phyloP scores from a whole-genome alignment of 2,797 vertebrate genomes.

The Acestrorhynchus altus region DNA sequence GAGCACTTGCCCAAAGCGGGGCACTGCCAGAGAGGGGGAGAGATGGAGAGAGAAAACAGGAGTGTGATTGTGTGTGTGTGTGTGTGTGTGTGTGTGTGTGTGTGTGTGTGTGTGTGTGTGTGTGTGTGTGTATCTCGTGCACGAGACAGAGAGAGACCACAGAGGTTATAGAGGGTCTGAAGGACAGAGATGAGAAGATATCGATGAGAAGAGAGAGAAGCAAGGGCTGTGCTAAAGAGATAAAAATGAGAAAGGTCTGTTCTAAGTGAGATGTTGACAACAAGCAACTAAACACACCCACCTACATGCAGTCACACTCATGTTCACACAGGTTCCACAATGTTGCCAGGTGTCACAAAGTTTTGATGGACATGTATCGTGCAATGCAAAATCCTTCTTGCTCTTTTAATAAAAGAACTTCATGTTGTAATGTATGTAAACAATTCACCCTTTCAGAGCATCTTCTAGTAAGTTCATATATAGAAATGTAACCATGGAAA shows the following conservation, averaged over 20 bases:
- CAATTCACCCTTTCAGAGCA: too few relatives aligned
- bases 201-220: neutral
- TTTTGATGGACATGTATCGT: too few relatives aligned
- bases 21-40: slow-evolving; percentile 43
- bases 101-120: neutral
- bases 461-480: too few relatives aligned
- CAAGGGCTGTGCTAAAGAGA: slow-evolving; percentile 27
- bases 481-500: too few relatives aligned
- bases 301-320: neutral
- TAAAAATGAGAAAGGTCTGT: neutral
- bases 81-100: neutral
- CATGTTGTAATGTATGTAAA: too few relatives aligned
- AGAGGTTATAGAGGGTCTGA: slow-evolving; percentile 22
- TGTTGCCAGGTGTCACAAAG: too few relatives aligned
- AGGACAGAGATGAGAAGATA: neutral
- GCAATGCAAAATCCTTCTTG: too few relatives aligned
- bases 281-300: neutral
- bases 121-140: slow-evolving; percentile 22
- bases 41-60: neutral
- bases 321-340: too few relatives aligned
- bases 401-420: too few relatives aligned
- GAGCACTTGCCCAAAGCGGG: slow-evolving; percentile 61
- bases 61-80: neutral
- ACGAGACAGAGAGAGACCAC: slow-evolving; percentile 32
- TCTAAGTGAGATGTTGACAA: neutral